These are phyloP conservation scores for Malurus elegans DNA, from an alignment of 2,113 vertebrate species.

Conservation along the genomic window DNA sequence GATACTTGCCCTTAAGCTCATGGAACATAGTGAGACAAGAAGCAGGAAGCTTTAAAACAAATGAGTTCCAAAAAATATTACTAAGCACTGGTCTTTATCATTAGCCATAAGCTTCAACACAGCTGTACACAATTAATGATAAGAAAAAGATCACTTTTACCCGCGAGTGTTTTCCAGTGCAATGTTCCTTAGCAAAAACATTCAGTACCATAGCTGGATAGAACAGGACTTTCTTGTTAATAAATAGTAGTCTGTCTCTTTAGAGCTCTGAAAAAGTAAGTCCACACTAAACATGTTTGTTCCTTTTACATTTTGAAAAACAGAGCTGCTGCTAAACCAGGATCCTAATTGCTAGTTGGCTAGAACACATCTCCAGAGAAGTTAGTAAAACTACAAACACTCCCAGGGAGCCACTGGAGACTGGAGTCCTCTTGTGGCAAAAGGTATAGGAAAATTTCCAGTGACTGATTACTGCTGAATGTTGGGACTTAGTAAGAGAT, in stretches of 20 bases:
- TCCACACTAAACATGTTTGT: background rate
- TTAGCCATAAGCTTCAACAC: background rate
- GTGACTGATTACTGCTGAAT: background rate
- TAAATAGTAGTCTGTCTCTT: background rate
- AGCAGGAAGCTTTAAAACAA: constrained; percentile 12
- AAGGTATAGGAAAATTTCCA: constrained; percentile 12
- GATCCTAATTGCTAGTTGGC: constrained; percentile 29
- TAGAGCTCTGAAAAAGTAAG: background rate
- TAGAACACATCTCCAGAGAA: background rate
- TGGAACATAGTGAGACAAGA: background rate
- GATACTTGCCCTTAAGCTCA: constrained; percentile 6
- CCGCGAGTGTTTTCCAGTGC: background rate
- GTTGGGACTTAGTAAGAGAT: background rate
- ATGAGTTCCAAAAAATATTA: background rate
- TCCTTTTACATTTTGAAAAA: constrained; percentile 33
- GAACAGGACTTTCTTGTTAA: background rate
- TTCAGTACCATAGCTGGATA: background rate
- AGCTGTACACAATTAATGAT: background rate
- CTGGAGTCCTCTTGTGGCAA: constrained; percentile 14
- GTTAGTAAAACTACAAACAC: background rate
- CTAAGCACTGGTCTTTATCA: background rate
- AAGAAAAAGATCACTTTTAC: background rate
- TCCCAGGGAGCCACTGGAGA: background rate
- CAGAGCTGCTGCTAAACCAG: constrained; percentile 23
- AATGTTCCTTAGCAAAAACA: constrained; percentile 1